Percentiles rank a stretch among this genome's conserved stretches.
Conservation (phyloP, 2,888 invertebrate species). For the Tiliacea citrago region DNA sequence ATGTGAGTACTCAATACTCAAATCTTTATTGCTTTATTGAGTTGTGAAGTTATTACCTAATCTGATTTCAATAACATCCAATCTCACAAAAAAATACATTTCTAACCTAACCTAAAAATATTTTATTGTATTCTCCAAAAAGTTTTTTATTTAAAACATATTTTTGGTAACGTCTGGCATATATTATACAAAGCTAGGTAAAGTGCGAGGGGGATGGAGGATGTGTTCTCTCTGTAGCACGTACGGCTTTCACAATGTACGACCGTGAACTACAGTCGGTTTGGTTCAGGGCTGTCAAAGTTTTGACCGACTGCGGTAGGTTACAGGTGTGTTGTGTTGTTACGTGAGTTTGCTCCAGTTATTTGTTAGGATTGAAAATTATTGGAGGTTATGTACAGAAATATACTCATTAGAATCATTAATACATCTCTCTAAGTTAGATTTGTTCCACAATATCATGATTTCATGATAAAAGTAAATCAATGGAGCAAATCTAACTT, state of each 20-base stretch:
- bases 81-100: too few species aligned
- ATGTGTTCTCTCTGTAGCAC: conserved; percentile 44
- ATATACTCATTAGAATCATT: too few species aligned
- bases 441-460: too few species aligned
- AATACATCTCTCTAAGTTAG: too few species aligned
- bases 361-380: too few species aligned
- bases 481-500: too few species aligned
- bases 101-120: not conserved
- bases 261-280: conserved; percentile 59
- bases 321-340: not conserved
- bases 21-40: too few species aligned
- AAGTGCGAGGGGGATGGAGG: conserved; percentile 37
- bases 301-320: conserved; percentile 7
- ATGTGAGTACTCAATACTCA: too few species aligned
- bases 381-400: too few species aligned
- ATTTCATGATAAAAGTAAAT: too few species aligned
- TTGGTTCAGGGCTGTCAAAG: conserved; percentile 56
- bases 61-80: too few species aligned
- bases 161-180: conserved; percentile 34
- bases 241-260: conserved; percentile 52
- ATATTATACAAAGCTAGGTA: conserved; percentile 37
- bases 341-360: not conserved
- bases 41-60: too few species aligned
- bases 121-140: not conserved
- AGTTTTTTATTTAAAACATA: conserved; percentile 3